Percentiles rank a stretch among this genome's conserved stretches.
Conservation (phyloP, 2,113 vertebrate species). For the Lagopus muta region DNA sequence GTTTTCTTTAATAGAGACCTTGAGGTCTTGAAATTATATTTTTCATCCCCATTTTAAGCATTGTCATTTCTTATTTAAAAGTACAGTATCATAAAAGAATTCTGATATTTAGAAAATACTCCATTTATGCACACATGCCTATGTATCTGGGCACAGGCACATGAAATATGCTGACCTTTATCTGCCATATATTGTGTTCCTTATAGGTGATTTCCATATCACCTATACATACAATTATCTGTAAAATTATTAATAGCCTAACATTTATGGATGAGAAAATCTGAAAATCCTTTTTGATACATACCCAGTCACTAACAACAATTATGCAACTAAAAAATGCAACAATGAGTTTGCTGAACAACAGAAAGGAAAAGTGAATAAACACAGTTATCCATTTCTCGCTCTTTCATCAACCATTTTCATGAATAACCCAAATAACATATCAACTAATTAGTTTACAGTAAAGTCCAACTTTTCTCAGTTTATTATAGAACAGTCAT, state of each 20-base stretch:
- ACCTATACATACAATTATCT: background rate
- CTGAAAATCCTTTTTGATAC: background rate
- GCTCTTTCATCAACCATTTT: background rate
- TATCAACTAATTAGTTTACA: background rate
- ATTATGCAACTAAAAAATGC: background rate
- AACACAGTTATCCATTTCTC: rapidly evolving
- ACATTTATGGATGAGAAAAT: background rate
- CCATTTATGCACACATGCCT: rapidly evolving
- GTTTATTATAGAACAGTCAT: background rate
- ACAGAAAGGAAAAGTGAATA: background rate
- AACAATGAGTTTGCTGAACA: background rate
- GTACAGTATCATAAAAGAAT: background rate
- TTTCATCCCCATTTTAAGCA: background rate
- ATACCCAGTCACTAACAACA: background rate
- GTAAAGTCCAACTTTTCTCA: background rate
- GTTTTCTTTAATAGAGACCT: slow-evolving; percentile 44
- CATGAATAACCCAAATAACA: background rate
- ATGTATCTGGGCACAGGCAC: background rate
- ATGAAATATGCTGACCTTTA: background rate
- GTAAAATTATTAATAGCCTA: background rate
- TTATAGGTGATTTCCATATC: background rate
- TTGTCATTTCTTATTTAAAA: background rate
- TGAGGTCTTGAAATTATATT: slow-evolving; percentile 49
- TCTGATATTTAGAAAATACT: background rate
- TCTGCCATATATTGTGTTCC: background rate